Base-by-base conservation (phyloP, 2,797 vertebrate genomes). In the Harpagifer antarcticus region DNA sequence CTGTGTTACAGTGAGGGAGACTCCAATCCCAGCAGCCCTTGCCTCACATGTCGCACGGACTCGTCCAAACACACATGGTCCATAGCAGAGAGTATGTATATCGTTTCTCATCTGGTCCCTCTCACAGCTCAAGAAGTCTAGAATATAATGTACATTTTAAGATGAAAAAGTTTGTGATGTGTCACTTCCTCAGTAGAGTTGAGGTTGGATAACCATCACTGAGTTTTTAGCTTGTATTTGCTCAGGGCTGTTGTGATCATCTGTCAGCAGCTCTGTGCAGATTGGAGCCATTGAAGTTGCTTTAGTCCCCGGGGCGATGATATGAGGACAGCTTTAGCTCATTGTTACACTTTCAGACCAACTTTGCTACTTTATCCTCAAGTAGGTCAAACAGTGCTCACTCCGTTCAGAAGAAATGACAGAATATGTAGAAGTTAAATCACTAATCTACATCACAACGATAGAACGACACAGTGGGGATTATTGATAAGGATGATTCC, bases 41-140 rank as follows among this genome's bases (percentile, higher is more conserved):
- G 97, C 85, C 92, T 97, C 78, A 83, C 93, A 19, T 99, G 97
- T 87, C 96, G 90, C 73, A 95, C 97, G 0, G 89, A 95, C 40
- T 72, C 93, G 45, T 97, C 97, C 84, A 95, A 90, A 67, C 90
- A 96, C 85, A 92, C 93, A 0, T 99, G 98, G 97, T 96, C 97
- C 69, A 68, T 93, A 80, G 88, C 90, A 85, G 95, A 97, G 91
- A 94, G 97, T 98, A 95, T 5, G 92, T 83, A 64, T 56, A 69
- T 52, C 12, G 3, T 58, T 27, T 1, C 23, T 44, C 42, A 14
- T 8, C 62, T 61, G 59, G 5, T 83, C 33, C 67, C 37, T 60
- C 43, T 76, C 67, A 47, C 47, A 13, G 10, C 62, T 58, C 0
- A 16, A n/a, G 10, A 27, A 50, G 58, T 63, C 11, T 27, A 2